phyloP scores from a whole-genome alignment of 2,113 vertebrate genomes.

The Baryphthengus martii region DNA sequence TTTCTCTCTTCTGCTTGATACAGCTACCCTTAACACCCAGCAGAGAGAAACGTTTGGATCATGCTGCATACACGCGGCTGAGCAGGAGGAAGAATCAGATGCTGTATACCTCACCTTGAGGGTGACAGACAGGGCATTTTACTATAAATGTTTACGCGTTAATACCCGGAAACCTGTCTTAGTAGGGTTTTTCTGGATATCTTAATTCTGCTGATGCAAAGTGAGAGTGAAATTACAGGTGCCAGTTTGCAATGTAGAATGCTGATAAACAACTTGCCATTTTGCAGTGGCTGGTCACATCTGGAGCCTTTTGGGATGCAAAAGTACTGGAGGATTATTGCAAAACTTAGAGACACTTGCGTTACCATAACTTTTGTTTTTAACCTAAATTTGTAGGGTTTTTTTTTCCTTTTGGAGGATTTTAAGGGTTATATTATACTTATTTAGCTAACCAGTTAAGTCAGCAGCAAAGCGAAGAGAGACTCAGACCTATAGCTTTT shows the following conservation, averaged over 20 bases:
- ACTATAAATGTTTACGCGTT: neutral
- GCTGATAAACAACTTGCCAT: conserved; percentile 79
- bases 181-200: conserved; percentile 37
- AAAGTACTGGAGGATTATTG: conserved; percentile 80
- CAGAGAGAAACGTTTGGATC: neutral
- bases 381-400: conserved; percentile 68
- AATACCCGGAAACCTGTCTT: conserved; percentile 29
- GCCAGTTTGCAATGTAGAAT: conserved; percentile 58
- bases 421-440: conserved; percentile 14
- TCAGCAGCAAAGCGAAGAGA: conserved; percentile 33
- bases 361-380: conserved; percentile 74
- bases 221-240: conserved; percentile 75
- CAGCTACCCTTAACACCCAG: neutral
- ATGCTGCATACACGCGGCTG: neutral
- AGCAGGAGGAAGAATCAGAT: neutral
- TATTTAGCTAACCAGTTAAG: conserved; percentile 37
- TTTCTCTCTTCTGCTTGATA: neutral
- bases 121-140: neutral
- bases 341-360: conserved; percentile 76
- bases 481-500: conserved; percentile 31
- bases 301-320: conserved; percentile 78
- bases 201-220: conserved; percentile 74
- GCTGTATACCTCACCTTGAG: neutral
- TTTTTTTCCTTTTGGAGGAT: neutral
- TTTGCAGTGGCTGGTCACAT: conserved; percentile 82